Evolutionary conservation across 1,140 invertebrate species (phyloP), one percentile per base, ranked within the genome.

Genomic region (Patella vulgata): DNA sequence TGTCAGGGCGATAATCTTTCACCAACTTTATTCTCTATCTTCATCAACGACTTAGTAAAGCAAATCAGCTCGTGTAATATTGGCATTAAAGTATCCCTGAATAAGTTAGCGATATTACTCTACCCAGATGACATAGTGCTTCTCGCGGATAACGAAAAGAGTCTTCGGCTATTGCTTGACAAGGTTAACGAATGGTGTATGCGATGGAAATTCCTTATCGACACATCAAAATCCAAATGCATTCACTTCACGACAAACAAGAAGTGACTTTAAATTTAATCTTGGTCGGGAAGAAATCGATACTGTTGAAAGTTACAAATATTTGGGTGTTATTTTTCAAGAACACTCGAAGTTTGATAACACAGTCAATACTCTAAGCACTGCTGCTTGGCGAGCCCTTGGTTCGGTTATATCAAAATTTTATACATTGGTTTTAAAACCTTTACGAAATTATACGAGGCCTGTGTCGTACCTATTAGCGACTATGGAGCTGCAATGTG

Each of bases 61-160:
- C 55, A 71, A 28, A 56, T 68, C 9, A 56, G 57, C 31, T n/a
- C 51, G 6, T 42, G 62, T 31, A 31, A 57, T 23, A 17, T 55
- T n/a, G 70, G 62, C 21, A 50, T 68, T 0, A 21, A 43, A 42
- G 27, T 71, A 6, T 51, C 25, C 12, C 42, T 39, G 19, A 21
- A 9, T 12, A 43, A 56, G 1, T 14, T 68, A n/a, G 61, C 61
- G 12, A 39, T 64, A 0, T 31, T 72, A 1, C 19, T 72, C 12
- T 69, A 69, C 33, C 62, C 66, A 3, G 63, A 68, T 43, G 70
- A 66, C 52, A 68, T 68, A 39, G 62, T 63, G 3, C 36, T 63
- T 1, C 27, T 72, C 14, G 48, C 66, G 0, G 31, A 52, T 6
- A 40, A 40, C 23, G 58, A 65, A 40, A 40, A 36, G 6, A 40